phyloP scores from a whole-genome alignment of 2,888 invertebrate genomes.

The Aphidoletes aphidimyza region DNA sequence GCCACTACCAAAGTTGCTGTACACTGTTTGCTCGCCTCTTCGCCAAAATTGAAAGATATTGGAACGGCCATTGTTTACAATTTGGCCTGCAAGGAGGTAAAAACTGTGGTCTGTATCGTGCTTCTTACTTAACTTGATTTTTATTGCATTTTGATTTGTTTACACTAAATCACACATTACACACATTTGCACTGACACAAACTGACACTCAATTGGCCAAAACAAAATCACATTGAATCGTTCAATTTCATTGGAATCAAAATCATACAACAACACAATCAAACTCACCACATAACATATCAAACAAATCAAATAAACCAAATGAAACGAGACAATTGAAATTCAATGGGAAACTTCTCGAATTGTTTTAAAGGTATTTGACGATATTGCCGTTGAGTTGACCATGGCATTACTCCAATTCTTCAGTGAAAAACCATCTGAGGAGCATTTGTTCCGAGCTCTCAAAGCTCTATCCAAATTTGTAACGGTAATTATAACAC shows the following conservation, averaged over 20 bases:
- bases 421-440: slow-evolving; percentile 81
- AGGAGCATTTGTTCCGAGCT: slow-evolving; percentile 83
- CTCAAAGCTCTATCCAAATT: slow-evolving; percentile 79
- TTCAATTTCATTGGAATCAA: not conserved
- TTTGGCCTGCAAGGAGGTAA: slow-evolving; percentile 94
- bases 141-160: not conserved
- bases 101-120: slow-evolving; percentile 91
- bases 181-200: not conserved
- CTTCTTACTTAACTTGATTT: slow-evolving; percentile 56
- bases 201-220: not conserved
- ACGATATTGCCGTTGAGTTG: slow-evolving; percentile 91
- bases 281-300: not conserved
- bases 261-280: not conserved
- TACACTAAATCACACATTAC: not conserved
- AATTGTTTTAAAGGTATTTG: slow-evolving; percentile 78
- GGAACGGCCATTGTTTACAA: slow-evolving; percentile 91
- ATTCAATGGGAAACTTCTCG: not conserved
- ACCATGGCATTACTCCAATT: slow-evolving; percentile 91
- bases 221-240: not conserved
- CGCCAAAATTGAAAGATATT: slow-evolving; percentile 77
- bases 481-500: slow-evolving; percentile 62
- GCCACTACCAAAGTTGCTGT: slow-evolving; percentile 92
- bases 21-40: slow-evolving; percentile 81
- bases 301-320: not conserved
- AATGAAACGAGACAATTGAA: not conserved